These are phyloP conservation scores for Diplolepis rosae DNA, from an alignment of 2,888 invertebrate species.

Conservation along the genomic window DNA sequence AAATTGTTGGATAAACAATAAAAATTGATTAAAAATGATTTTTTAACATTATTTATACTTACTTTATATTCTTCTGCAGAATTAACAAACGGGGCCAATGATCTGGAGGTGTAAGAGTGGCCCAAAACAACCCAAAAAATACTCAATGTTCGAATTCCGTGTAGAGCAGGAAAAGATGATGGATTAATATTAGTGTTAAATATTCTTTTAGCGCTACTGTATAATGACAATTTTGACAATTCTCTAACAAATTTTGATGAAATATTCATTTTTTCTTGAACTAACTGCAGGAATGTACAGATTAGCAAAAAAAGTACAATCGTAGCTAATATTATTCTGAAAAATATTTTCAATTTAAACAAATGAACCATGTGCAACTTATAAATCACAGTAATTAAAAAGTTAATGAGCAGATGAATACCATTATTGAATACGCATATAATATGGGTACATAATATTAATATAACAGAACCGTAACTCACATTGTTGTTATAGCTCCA, in stretches of 20 bases:
- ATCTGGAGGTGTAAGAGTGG: slow-evolving; percentile 61
- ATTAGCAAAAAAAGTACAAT: slow-evolving; percentile 50
- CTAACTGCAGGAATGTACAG: slow-evolving; percentile 54
- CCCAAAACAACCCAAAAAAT: slow-evolving; percentile 74
- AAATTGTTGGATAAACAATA: too few species aligned
- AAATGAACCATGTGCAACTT: not conserved
- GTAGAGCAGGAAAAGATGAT: slow-evolving; percentile 69
- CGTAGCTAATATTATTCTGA: slow-evolving; percentile 50
- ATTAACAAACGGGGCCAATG: slow-evolving; percentile 55
- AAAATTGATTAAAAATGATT: too few species aligned
- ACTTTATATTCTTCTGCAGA: not conserved
- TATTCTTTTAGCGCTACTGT: slow-evolving; percentile 68
- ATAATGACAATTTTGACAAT: slow-evolving; percentile 70
- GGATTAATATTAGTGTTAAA: slow-evolving; percentile 58
- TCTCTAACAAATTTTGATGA: not conserved
- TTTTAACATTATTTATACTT: slow-evolving; percentile 7
- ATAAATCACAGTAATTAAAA: not conserved
- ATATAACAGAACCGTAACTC: not conserved
- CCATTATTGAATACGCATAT: too few species aligned
- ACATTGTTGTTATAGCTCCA: not conserved
- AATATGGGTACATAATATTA: too few species aligned
- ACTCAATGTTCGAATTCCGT: slow-evolving; percentile 76
- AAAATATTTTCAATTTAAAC: slow-evolving; percentile 37
- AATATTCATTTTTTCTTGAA: not conserved
- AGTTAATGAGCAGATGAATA: too few species aligned